Evolutionary conservation across 1,140 invertebrate genomes (phyloP).

Genomic region (Sesamia nonagrioides): DNA sequence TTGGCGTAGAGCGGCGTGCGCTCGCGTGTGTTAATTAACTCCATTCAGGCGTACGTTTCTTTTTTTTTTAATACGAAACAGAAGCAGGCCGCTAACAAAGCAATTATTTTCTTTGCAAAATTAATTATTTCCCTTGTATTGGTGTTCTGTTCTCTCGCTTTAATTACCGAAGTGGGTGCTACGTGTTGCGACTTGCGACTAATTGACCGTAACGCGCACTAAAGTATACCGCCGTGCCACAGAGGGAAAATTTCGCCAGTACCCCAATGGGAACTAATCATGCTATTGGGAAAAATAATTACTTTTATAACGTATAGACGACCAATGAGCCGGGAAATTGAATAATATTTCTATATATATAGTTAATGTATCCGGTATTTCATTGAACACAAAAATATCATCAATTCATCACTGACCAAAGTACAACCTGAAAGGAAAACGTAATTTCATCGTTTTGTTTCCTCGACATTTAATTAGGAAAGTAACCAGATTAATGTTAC

Average conservation of each 20-base stretch:
- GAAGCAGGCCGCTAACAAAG: constrained; percentile 48
- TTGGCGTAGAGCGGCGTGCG: constrained; percentile 2
- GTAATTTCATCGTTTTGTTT: neutral
- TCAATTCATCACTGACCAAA: neutral
- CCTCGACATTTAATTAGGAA: constrained; percentile 1
- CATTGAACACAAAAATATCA: constrained; percentile 2
- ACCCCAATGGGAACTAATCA: constrained; percentile 36
- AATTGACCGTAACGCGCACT: constrained; percentile 56
- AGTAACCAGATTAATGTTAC: constrained; percentile 3
- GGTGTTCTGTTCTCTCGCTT: constrained; percentile 50
- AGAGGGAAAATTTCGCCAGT: constrained; percentile 20
- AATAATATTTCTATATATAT: constrained; percentile 11
- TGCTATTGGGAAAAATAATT: constrained; percentile 36
- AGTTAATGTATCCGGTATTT: neutral
- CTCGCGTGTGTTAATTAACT: constrained; percentile 47
- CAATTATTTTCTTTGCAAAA: constrained; percentile 53
- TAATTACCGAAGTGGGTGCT: constrained; percentile 55
- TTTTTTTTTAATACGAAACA: constrained; percentile 44
- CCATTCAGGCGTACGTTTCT: constrained; percentile 36
- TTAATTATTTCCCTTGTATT: constrained; percentile 57
- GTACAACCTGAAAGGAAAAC: neutral
- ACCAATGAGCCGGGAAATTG: constrained; percentile 33
- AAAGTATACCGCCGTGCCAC: constrained; percentile 39
- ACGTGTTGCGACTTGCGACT: constrained; percentile 56
- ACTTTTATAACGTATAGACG: constrained; percentile 23